A percentile compares a stretch with the other conserved stretches of the same genome.
phyloP scores from a whole-genome alignment of 2,888 invertebrate genomes.

The Pristionchus fissidentatus region DNA sequence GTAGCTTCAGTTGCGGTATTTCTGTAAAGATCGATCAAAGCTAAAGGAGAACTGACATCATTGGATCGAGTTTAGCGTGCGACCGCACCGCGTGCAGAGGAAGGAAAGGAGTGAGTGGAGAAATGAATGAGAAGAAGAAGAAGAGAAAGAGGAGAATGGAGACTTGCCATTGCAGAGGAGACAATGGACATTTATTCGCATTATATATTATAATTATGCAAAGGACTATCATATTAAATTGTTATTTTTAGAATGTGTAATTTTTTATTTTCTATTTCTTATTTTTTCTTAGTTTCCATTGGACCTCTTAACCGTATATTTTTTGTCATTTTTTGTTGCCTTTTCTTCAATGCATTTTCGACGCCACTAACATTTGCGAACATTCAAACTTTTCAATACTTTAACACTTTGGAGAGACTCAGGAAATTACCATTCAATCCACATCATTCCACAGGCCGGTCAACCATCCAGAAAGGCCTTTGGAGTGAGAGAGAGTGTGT shows the following conservation, averaged over 20 bases:
- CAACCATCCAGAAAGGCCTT: too few relatives aligned
- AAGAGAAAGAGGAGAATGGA: neutral
- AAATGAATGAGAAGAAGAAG: neutral
- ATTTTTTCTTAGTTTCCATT: neutral
- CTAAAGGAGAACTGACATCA: neutral
- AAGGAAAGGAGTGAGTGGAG: neutral
- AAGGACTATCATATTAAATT: neutral
- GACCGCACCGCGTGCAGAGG: neutral
- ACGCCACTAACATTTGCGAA: too few relatives aligned
- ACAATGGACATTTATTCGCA: neutral
- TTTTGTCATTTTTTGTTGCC: too few relatives aligned
- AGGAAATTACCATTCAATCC: too few relatives aligned
- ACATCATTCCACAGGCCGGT: too few relatives aligned
- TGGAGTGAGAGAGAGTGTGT: too few relatives aligned
- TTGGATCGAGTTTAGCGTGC: conserved; percentile 6
- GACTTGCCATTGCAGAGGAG: neutral
- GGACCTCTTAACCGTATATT: too few relatives aligned
- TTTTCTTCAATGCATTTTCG: too few relatives aligned
- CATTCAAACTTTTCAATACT: too few relatives aligned
- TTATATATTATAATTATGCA: neutral
- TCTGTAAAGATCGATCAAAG: too few relatives aligned
- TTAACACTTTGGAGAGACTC: too few relatives aligned
- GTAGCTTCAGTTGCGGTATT: neutral
- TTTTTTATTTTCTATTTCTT: neutral
- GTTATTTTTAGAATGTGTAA: neutral